These are phyloP conservation scores for Paraescarpia echinospica DNA, from an alignment of 1,140 invertebrate species.

Conservation along the genomic window DNA sequence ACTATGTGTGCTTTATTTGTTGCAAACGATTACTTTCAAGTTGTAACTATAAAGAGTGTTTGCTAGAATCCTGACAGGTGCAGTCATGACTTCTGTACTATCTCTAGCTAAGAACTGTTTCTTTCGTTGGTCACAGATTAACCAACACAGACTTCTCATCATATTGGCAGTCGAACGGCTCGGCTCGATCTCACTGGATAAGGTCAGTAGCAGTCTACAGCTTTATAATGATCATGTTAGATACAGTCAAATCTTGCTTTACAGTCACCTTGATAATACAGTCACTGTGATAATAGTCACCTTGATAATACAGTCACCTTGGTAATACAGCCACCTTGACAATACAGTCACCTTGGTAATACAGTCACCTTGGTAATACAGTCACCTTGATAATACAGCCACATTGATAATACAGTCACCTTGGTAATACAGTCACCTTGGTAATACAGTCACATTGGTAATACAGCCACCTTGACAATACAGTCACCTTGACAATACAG, in stretches of 20 bases:
- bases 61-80: neutral
- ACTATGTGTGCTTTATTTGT: constrained; percentile 37
- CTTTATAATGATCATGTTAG: neutral
- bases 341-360: neutral
- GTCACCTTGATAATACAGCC: neutral
- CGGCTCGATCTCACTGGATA: constrained; percentile 54
- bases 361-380: neutral
- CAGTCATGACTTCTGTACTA: neutral
- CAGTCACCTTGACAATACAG: too few relatives aligned
- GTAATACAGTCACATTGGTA: neutral
- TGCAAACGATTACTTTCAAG: neutral
- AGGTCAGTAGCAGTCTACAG: constrained; percentile 37
- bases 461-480: neutral
- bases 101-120: neutral
- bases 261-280: neutral
- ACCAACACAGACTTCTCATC: constrained; percentile 41
- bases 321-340: neutral
- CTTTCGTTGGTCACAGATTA: neutral
- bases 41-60: neutral
- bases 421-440: neutral
- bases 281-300: too few relatives aligned
- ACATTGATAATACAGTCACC: neutral
- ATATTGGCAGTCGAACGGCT: constrained; percentile 57
- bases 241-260: neutral
- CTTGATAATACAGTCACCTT: too few relatives aligned